Percentiles rank a stretch among this genome's conserved stretches.
These are phyloP conservation scores for Andrena chrysosceles DNA, from an alignment of 2,888 invertebrate species.

Conservation along the genomic window DNA sequence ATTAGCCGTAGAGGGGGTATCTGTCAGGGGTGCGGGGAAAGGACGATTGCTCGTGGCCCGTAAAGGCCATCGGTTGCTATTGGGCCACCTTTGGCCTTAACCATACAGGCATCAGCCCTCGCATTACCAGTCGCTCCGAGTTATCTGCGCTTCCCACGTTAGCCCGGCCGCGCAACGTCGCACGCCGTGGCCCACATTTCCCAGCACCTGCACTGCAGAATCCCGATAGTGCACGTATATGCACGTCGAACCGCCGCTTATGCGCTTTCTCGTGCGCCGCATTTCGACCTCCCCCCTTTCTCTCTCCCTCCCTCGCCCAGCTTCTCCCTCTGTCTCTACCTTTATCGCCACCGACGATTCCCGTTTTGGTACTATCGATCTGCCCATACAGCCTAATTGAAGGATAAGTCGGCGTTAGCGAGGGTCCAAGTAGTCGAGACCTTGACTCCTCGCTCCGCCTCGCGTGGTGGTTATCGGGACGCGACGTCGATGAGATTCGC, in stretches of 20 bases:
- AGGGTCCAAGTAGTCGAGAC: background rate
- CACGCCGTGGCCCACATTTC: slow-evolving; percentile 69
- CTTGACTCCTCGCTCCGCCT: background rate
- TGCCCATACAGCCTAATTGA: slow-evolving; percentile 25
- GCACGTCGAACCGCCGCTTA: slow-evolving; percentile 62
- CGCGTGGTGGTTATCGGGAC: background rate
- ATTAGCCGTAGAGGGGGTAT: slow-evolving; percentile 47
- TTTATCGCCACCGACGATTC: slow-evolving; percentile 40
- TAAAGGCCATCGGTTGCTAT: slow-evolving; percentile 76
- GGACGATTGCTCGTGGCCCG: slow-evolving; percentile 57
- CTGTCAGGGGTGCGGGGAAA: slow-evolving; percentile 27
- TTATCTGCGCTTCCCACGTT: slow-evolving; percentile 83
- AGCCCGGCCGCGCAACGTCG: slow-evolving; percentile 69
- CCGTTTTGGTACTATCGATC: slow-evolving; percentile 33
- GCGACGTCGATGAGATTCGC: background rate
- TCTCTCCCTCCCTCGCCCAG: background rate
- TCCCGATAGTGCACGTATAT: slow-evolving; percentile 74
- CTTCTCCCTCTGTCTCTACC: background rate
- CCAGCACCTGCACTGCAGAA: slow-evolving; percentile 82
- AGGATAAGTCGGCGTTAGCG: background rate
- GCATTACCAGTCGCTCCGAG: slow-evolving; percentile 82
- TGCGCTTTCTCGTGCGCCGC: slow-evolving; percentile 63
- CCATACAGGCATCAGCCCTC: slow-evolving; percentile 71
- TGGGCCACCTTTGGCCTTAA: slow-evolving; percentile 75
- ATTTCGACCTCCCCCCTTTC: slow-evolving; percentile 44